Evolutionary conservation across 2,888 invertebrate species (phyloP).

Genomic region (Andrena praecox): DNA sequence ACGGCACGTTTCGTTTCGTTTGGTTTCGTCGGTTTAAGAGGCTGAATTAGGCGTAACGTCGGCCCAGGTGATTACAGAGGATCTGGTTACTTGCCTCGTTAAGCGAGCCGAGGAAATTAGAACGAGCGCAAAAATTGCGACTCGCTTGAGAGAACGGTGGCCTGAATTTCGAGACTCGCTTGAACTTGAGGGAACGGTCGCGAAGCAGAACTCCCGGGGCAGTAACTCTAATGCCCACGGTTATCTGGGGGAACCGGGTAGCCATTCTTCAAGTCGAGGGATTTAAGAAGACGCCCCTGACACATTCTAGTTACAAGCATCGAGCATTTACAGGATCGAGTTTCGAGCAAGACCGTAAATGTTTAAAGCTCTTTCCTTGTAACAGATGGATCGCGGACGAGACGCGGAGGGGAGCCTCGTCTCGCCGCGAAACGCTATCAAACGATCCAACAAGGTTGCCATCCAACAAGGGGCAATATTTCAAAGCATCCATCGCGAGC

Average conservation of each 20-base stretch:
- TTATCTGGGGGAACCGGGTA: not conserved
- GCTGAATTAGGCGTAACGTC: slow-evolving; percentile 6
- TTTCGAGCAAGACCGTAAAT: not conserved
- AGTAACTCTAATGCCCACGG: not conserved
- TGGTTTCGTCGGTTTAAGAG: slow-evolving; percentile 12
- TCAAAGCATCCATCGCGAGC: not conserved
- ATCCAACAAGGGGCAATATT: not conserved
- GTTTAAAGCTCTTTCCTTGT: not conserved
- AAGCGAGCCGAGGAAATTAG: not conserved
- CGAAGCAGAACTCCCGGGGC: not conserved
- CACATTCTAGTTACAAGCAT: slow-evolving; percentile 31
- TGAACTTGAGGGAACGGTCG: not conserved
- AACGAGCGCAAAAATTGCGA: slow-evolving; percentile 2
- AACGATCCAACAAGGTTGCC: not conserved
- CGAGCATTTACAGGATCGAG: slow-evolving; percentile 3
- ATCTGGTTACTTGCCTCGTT: slow-evolving; percentile 22
- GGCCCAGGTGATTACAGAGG: slow-evolving; percentile 19
- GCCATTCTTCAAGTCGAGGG: slow-evolving; percentile 8
- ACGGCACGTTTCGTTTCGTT: not conserved
- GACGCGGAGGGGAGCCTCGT: not conserved
- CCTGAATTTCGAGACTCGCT: slow-evolving; percentile 5
- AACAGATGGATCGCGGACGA: not conserved
- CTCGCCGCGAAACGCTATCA: not conserved
- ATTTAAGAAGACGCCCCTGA: not conserved
- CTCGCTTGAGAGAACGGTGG: not conserved